A percentile compares a stretch with the other conserved stretches of the same genome.
Conservation (phyloP, 1,140 invertebrate species). For the Macrobrachium rosenbergii region DNA sequence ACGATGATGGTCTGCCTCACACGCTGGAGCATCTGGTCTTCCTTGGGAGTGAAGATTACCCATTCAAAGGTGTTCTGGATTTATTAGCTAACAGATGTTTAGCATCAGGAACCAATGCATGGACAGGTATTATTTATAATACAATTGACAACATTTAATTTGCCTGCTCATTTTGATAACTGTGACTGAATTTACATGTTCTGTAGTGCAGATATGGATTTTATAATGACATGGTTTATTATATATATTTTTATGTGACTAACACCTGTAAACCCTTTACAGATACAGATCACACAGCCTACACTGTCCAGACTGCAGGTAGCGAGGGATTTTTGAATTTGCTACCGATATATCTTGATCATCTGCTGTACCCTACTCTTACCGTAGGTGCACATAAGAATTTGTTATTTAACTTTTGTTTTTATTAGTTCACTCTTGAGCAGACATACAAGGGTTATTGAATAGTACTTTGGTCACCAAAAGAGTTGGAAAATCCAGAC, state of each 20-base stretch:
- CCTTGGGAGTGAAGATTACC: conserved; percentile 90
- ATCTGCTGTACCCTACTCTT: conserved; percentile 87
- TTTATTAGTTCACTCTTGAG: no score
- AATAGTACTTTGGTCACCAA: no score
- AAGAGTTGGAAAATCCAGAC: no score
- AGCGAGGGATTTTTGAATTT: conserved; percentile 89
- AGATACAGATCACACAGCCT: conserved; percentile 85
- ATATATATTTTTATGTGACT: conserved; percentile 50
- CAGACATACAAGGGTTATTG: no score
- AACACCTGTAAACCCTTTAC: no score
- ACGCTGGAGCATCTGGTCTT: conserved; percentile 94
- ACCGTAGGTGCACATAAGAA: conserved; percentile 73
- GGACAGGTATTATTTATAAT: conserved; percentile 72
- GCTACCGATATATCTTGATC: conserved; percentile 91
- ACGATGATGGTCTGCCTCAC: conserved; percentile 93
- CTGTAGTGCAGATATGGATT: neutral
- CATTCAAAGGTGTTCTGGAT: conserved; percentile 91
- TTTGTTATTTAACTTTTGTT: no score
- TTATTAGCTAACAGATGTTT: conserved; percentile 89
- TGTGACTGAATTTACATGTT: neutral
- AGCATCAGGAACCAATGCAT: conserved; percentile 91
- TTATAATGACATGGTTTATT: conserved; percentile 3
- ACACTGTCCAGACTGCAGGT: conserved; percentile 89
- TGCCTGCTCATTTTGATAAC: neutral
- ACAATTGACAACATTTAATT: neutral